Evolutionary conservation across 2,797 vertebrate genomes (phyloP).

Genomic region (Acrocephalus scirpaceus): DNA sequence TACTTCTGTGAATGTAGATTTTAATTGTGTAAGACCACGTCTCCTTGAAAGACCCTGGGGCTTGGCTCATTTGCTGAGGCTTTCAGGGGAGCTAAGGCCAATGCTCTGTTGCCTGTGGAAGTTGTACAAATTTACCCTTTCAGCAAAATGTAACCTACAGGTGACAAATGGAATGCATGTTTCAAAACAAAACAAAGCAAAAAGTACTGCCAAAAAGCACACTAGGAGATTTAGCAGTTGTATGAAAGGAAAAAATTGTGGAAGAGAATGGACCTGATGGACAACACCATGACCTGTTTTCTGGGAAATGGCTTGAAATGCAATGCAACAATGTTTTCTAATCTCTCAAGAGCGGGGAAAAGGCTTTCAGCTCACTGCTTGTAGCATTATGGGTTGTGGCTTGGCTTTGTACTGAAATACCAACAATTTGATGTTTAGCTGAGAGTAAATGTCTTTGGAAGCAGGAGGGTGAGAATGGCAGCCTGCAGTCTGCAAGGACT

Average conservation of each 20-base stretch:
- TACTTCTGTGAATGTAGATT: neutral
- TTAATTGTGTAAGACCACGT: fast-evolving
- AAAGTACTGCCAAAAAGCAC: neutral
- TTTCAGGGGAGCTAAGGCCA: neutral
- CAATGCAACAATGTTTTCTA: neutral
- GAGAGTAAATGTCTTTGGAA: neutral
- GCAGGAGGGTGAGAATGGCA: neutral
- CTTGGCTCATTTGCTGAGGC: neutral
- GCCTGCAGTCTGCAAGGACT: neutral
- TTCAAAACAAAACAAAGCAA: neutral
- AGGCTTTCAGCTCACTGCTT: neutral
- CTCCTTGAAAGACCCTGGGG: neutral
- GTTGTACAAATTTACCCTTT: neutral
- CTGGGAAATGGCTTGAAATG: neutral
- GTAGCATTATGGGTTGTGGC: neutral
- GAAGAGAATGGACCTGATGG: neutral
- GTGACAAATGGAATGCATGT: neutral
- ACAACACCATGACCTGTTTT: neutral
- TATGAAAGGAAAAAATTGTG: neutral
- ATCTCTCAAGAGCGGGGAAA: neutral
- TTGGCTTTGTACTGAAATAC: neutral
- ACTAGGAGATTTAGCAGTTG: neutral
- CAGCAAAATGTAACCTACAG: neutral
- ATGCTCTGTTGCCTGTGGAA: neutral
- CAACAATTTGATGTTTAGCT: constrained; percentile 10